Evolutionary conservation across 2,113 vertebrate species (phyloP), one percentile per base, ranked within the genome.

Genomic region (Suricata suricatta): DNA sequence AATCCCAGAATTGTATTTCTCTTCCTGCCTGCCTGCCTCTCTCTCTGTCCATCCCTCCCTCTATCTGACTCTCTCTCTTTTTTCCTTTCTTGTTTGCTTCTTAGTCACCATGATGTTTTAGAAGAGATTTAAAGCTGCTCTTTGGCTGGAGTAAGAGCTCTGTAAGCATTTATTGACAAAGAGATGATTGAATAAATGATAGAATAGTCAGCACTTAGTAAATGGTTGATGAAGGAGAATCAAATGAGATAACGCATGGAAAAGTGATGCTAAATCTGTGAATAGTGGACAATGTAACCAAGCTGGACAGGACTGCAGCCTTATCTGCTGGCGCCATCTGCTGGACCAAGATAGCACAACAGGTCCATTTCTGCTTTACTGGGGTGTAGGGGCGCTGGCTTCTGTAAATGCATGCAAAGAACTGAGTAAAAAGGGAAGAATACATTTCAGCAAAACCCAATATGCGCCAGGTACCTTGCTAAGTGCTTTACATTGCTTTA

Each of bases 261-360:
- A 93, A 68, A 71, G 29, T 31, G 77, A 82, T 35, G 17, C 0
- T 29, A 52, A 16, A 76, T 83, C 64, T 79, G 33, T 21, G 29
- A 82, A 2, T 0, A 12, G 27, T 9, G 33, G 44, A 57, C 76
- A 31, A 7, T 27, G 14, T 68, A 38, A 76, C 35, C 0, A 33
- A 83, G 66, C n/a, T 0, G 9, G 16, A 44, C 4, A 3, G 16
- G 38, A 11, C 31, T 10, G 68, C 69, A 54, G 68, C 13, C 33
- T 97, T 96, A 50, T 66, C 50, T 47, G 6, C 21, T 31, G 52
- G 85, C 71, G 94, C 94, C 98, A 97, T 74, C 97, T 98, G 64
- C 96, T 94, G 97, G 95, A 81, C 12, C 13, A 57, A 25, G 13
- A 47, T 63, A 57, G n/a, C 29, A 96, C n/a, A 57, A 64, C 82